These are phyloP conservation scores for Dipus sagitta DNA, from an alignment of 2,797 vertebrate species.

Conservation along the genomic window DNA sequence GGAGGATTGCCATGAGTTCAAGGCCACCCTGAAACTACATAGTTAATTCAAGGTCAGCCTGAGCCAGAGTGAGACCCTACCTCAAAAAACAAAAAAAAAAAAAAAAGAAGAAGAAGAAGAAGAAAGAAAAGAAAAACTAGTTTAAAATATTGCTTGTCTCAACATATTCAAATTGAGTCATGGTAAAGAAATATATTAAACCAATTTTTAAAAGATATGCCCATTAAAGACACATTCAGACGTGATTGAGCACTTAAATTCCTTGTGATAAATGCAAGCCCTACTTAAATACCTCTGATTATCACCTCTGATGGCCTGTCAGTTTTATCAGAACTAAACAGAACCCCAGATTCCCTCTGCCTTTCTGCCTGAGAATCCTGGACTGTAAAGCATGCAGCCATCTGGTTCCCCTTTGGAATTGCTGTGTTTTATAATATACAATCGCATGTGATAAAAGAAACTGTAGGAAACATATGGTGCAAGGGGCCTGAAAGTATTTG, in stretches of 20 bases:
- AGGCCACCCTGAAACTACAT: too few species aligned
- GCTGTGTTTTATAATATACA: conserved; percentile 68
- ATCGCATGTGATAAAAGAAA: conserved; percentile 79
- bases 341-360: conserved; percentile 44
- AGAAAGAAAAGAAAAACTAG: conserved; percentile 25
- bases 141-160: conserved; percentile 64
- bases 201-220: conserved; percentile 36
- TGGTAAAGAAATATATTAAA: conserved; percentile 66
- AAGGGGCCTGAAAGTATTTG: conserved; percentile 68
- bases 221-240: conserved; percentile 63
- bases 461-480: conserved; percentile 71
- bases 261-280: neutral
- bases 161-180: conserved; percentile 61
- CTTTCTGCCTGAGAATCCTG: conserved; percentile 55
- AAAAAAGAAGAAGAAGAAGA: too few species aligned
- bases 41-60: too few species aligned
- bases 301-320: conserved; percentile 63
- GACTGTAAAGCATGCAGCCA: conserved; percentile 56
- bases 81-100: too few species aligned
- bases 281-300: conserved; percentile 69
- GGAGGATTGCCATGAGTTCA: too few species aligned
- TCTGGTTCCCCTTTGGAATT: conserved; percentile 80
- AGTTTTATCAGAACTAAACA: conserved; percentile 65
- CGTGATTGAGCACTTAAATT: conserved; percentile 42
- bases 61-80: too few species aligned